Percentiles rank a stretch among this genome's conserved stretches.
These are phyloP conservation scores for Mechanitis mazaeus DNA, from an alignment of 2,888 invertebrate genomes.

Conservation along the genomic window DNA sequence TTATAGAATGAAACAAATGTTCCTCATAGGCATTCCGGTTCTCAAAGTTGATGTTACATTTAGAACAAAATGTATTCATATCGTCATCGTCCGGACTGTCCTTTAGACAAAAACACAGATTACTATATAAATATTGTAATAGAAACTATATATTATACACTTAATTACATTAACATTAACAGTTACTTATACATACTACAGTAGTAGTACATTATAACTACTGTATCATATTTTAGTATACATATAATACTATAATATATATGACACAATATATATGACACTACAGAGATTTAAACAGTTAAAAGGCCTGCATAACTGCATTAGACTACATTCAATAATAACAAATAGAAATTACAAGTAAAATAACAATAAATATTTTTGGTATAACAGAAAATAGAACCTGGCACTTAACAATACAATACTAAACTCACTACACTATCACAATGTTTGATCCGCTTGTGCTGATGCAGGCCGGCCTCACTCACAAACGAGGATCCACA, in stretches of 20 bases:
- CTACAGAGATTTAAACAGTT: too few species aligned
- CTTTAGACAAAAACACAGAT: conserved; percentile 29
- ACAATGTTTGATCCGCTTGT: conserved; percentile 52
- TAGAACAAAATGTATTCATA: conserved; percentile 50
- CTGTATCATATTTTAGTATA: too few species aligned
- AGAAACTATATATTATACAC: too few species aligned
- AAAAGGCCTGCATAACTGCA: too few species aligned
- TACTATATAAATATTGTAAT: neutral
- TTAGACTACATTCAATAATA: too few species aligned
- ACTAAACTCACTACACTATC: conserved; percentile 39
- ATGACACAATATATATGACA: neutral
- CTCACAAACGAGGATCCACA: conserved; percentile 67
- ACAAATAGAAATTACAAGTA: too few species aligned
- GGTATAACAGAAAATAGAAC: too few species aligned
- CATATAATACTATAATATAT: neutral
- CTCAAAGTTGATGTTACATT: conserved; percentile 58
- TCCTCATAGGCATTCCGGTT: conserved; percentile 56
- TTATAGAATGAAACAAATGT: conserved; percentile 57
- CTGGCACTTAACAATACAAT: too few species aligned
- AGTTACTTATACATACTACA: too few species aligned
- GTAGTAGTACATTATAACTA: too few species aligned
- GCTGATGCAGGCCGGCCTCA: conserved; percentile 49
- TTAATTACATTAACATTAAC: too few species aligned
- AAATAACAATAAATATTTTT: too few species aligned
- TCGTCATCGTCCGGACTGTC: conserved; percentile 53